These are phyloP conservation scores for Pandemis heparana DNA, from an alignment of 2,888 invertebrate genomes.

Conservation along the genomic window DNA sequence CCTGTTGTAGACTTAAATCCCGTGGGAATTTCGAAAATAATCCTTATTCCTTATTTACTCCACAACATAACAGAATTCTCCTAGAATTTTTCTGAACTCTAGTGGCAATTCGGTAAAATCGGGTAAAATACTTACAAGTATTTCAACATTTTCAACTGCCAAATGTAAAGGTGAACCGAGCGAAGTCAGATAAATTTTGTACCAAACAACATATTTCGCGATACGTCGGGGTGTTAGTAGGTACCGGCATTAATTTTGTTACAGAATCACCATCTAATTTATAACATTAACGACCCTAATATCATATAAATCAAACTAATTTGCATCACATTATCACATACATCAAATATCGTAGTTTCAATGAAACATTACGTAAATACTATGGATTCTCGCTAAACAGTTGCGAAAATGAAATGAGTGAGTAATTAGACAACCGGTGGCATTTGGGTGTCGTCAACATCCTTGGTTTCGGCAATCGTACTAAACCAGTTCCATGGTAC, in stretches of 20 bases:
- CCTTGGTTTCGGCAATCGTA: slow-evolving; percentile 30
- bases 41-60: too few species aligned
- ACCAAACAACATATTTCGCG: too few species aligned
- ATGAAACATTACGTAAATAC: slow-evolving; percentile 15
- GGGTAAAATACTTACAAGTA: too few species aligned
- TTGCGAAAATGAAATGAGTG: slow-evolving; percentile 22
- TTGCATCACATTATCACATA: not conserved
- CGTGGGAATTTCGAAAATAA: too few species aligned
- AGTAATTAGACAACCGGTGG: slow-evolving; percentile 28
- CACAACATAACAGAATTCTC: too few species aligned
- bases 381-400: not conserved
- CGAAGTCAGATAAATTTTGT: too few species aligned
- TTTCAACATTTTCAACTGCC: too few species aligned
- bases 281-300: not conserved
- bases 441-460: slow-evolving; percentile 37
- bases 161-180: too few species aligned
- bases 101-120: too few species aligned
- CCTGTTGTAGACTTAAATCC: too few species aligned
- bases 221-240: not conserved
- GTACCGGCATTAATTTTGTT: not conserved
- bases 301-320: not conserved
- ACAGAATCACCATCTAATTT: not conserved
- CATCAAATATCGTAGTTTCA: slow-evolving; percentile 3
- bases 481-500: slow-evolving; percentile 25
- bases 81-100: too few species aligned